phyloP scores from a whole-genome alignment of 92 coral and sea anemone species.

The Epizoanthus illoricatus region DNA sequence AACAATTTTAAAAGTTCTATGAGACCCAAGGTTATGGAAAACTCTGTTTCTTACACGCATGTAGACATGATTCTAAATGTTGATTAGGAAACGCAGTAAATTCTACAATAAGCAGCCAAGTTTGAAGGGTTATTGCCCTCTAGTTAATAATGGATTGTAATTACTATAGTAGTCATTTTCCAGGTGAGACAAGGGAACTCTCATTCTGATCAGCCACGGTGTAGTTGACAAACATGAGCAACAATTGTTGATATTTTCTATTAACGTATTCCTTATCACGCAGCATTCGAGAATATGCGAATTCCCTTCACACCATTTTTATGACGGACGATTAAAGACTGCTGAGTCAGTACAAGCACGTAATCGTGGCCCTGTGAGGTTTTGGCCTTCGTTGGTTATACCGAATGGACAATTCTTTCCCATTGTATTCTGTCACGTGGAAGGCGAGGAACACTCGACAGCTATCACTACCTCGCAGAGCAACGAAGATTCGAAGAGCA shows the following conservation, averaged over 20 bases:
- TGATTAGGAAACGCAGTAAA: too few relatives aligned
- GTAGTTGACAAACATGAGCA: not conserved
- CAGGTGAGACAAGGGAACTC: not conserved
- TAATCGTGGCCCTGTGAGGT: slow-evolving; percentile 46
- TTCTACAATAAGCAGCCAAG: too few relatives aligned
- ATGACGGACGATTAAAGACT: slow-evolving; percentile 58
- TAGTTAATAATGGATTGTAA: too few relatives aligned
- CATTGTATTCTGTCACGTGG: slow-evolving; percentile 74
- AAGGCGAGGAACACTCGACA: slow-evolving; percentile 64
- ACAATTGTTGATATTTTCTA: not conserved
- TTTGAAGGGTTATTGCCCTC: too few relatives aligned
- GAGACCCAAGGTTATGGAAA: too few relatives aligned
- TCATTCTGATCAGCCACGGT: not conserved
- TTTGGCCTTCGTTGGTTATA: slow-evolving; percentile 66
- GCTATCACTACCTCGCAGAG: slow-evolving; percentile 59
- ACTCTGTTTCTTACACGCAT: too few relatives aligned
- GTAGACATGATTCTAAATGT: too few relatives aligned
- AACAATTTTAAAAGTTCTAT: too few relatives aligned
- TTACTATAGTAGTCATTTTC: too few relatives aligned
- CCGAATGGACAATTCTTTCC: slow-evolving; percentile 48
- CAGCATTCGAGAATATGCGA: slow-evolving; percentile 74
- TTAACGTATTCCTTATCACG: not conserved
- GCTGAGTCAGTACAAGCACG: slow-evolving; percentile 56
- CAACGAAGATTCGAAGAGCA: slow-evolving; percentile 76
- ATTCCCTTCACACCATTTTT: slow-evolving; percentile 69